These are phyloP conservation scores for Cyphomyrmex costatus DNA, from an alignment of 1,140 invertebrate species.

Conservation along the genomic window DNA sequence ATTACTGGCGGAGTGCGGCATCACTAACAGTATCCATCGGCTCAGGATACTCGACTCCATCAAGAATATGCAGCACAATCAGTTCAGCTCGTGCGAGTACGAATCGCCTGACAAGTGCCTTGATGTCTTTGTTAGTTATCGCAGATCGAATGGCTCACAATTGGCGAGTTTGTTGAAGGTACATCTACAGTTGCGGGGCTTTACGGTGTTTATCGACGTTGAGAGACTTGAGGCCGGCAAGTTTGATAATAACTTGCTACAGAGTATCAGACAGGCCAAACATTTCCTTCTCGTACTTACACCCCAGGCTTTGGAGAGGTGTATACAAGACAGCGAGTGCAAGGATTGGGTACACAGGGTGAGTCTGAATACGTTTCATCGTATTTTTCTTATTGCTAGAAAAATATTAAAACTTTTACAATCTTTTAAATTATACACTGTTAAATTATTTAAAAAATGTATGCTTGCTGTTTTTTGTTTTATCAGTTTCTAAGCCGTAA, in stretches of 20 bases:
- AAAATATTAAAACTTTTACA: not conserved
- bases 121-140: conserved; percentile 99
- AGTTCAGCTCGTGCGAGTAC: conserved; percentile 89
- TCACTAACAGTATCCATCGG: conserved; percentile 97
- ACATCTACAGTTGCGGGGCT: conserved; percentile 97
- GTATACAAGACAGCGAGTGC: conserved; percentile 95
- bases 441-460: conserved; percentile 5
- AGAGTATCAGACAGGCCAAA: conserved; percentile 98
- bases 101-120: conserved; percentile 94
- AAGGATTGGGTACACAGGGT: conserved; percentile 99
- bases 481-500: not conserved
- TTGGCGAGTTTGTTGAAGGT: conserved; percentile 97
- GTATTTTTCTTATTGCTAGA: conserved; percentile 14
- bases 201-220: conserved; percentile 98
- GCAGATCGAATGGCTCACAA: conserved; percentile 99
- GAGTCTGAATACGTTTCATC: conserved; percentile 82
- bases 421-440: not conserved
- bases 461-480: not conserved
- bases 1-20: conserved; percentile 95
- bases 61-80: conserved; percentile 90
- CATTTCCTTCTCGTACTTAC: conserved; percentile 99
- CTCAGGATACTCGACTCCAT: conserved; percentile 96
- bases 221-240: conserved; percentile 98
- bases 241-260: conserved; percentile 98
- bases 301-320: conserved; percentile 97